Evolutionary conservation across 2,888 invertebrate species (phyloP), one percentile per base, ranked within the genome.

Genomic region (Hemaris fuciformis): DNA sequence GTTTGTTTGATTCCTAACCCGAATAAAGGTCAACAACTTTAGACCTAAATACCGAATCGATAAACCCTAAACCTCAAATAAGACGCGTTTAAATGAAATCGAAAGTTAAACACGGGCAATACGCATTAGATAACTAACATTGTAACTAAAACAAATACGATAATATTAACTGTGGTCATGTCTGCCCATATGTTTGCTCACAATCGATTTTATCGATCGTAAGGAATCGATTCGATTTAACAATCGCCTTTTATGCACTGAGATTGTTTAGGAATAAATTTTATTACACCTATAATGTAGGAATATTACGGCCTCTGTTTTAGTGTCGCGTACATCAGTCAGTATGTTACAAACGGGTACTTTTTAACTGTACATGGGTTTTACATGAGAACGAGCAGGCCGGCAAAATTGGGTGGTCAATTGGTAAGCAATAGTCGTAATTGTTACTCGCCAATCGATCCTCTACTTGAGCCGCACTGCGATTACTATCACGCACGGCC

Each of bases 61-160:
- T 53, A 53, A 53, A 53, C 3, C 27, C 18, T 31, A 53, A 31
- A 53, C 53, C 18, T 53, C 31, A 53, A 53, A 53, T 31, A 45
- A 59, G 46, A 22, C 31, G 27, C 34, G 34, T n/a, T 43, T n/a
- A 43, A 31, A 46, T 27, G 59, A 60, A 60, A 60, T 48, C 38
- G 53, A 60, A 60, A 60, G 60, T 60, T 53, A 53, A 53, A 53
- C 20, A 31, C 53, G 18, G 18, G 48, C 43, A 43, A 38, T 38
- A 38, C 38, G n/a, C 38, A 38, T 13, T 53, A 10, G 53, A 53
- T 53, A 31, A 53, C 27, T 31, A 53, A 31, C 53, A 31, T 53
- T 31, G 31, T 31, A n/a, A 46, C 25, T 46, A 48, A 53, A 53
- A 53, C 31, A 53, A 53, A 48, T 25, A 48, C n/a, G 48, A 53